A percentile compares a stretch with the other conserved stretches of the same genome.
These are phyloP conservation scores for Nesoenas mayeri DNA, from an alignment of 2,113 vertebrate genomes.

Conservation along the genomic window DNA sequence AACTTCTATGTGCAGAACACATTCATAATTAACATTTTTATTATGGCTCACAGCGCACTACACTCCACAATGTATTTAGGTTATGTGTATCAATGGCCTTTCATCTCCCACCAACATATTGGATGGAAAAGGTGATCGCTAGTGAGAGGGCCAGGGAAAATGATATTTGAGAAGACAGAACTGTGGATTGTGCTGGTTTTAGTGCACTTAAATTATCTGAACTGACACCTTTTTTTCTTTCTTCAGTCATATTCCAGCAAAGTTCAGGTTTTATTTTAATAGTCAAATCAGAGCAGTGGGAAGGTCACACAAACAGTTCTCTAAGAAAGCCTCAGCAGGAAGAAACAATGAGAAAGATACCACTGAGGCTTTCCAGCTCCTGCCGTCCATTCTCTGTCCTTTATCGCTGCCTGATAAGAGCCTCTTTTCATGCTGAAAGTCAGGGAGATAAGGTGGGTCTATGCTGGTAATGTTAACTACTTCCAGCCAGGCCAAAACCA, in stretches of 20 bases:
- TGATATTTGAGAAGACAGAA: background rate
- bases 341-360: background rate
- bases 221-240: background rate
- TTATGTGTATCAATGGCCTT: background rate
- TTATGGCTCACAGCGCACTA: background rate
- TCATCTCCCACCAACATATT: background rate
- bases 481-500: slow-evolving; percentile 23
- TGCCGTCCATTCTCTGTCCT: background rate
- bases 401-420: background rate
- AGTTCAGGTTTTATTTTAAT: slow-evolving; percentile 33
- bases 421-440: slow-evolving; percentile 24
- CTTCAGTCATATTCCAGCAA: background rate
- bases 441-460: slow-evolving; percentile 15
- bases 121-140: background rate
- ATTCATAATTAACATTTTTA: background rate
- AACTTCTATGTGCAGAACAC: background rate
- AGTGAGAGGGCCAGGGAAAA: slow-evolving; percentile 45
- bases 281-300: background rate
- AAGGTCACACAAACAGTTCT: slow-evolving; percentile 3
- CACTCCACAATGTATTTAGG: background rate
- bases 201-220: background rate
- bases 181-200: background rate
- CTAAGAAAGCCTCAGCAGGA: background rate
- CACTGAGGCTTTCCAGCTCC: slow-evolving; percentile 10
- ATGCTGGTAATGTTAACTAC: background rate